Conservation (phyloP, 2,113 vertebrate genomes). For the Azemiops feae region DNA sequence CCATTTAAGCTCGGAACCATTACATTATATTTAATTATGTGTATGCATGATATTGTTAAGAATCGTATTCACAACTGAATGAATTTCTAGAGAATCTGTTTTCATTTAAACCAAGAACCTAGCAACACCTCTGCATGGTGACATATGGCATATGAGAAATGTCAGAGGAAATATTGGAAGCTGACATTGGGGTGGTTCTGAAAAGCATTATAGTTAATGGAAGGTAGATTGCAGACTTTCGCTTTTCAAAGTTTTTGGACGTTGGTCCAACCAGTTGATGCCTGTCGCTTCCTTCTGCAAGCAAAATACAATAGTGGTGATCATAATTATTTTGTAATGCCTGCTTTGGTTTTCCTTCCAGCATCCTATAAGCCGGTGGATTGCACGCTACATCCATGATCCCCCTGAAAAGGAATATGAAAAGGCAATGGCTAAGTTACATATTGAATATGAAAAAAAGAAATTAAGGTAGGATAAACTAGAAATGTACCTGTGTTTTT, state of each 20-base stretch:
- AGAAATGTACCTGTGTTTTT: not conserved
- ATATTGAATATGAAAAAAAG: conserved; percentile 78
- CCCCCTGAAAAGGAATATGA: conserved; percentile 89
- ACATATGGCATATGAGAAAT: not conserved
- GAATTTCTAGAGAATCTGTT: not conserved
- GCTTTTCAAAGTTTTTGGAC: not conserved
- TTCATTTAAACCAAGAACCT: not conserved
- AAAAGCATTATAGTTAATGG: not conserved
- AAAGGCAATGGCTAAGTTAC: conserved; percentile 82
- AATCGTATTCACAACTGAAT: not conserved
- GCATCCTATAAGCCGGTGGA: conserved; percentile 95
- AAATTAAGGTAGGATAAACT: conserved; percentile 76
- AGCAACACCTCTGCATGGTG: not conserved
- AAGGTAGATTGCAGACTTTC: not conserved
- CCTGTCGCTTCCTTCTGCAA: not conserved
- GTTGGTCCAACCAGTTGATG: not conserved
- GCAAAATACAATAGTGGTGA: not conserved
- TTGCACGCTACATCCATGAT: conserved; percentile 75
- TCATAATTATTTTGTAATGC: not conserved
- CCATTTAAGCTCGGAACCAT: no score
- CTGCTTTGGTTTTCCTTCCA: conserved; percentile 50
- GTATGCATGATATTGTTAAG: not conserved
- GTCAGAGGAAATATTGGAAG: not conserved
- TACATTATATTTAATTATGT: not conserved
- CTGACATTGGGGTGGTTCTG: not conserved